Conservation (phyloP, 2,888 invertebrate species). For the Tetranychus truncatus region DNA sequence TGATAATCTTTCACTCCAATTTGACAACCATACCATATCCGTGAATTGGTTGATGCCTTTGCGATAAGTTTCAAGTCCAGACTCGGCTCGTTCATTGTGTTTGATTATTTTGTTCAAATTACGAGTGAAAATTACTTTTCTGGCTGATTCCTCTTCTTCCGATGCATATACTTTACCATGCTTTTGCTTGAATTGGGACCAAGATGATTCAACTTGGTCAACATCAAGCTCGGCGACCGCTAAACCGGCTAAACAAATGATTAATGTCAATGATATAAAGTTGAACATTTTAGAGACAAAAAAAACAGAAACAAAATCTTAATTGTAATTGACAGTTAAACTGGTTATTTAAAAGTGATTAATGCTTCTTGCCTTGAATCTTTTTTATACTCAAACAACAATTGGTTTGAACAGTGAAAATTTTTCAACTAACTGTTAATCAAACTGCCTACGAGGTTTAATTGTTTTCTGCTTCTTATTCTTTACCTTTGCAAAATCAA, state of each 20-base stretch:
- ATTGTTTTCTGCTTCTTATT: not conserved
- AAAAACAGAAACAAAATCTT: not conserved
- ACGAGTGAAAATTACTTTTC: slow-evolving; percentile 11
- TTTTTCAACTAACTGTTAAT: not conserved
- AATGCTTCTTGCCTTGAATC: too few relatives aligned
- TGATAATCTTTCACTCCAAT: not conserved
- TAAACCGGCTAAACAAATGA: not conserved
- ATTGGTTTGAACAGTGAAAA: not conserved
- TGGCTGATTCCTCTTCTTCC: slow-evolving; percentile 6
- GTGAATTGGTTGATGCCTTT: slow-evolving; percentile 50
- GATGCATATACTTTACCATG: not conserved
- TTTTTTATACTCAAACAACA: not conserved
- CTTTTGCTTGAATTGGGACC: not conserved
- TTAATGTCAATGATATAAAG: not conserved
- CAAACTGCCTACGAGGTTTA: not conserved
- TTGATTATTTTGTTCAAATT: slow-evolving; percentile 10
- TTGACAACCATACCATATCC: slow-evolving; percentile 42
- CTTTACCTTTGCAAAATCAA: not conserved
- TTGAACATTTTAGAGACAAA: not conserved
- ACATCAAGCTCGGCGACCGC: not conserved
- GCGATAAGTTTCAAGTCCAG: slow-evolving; percentile 8
- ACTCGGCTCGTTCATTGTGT: slow-evolving; percentile 12
- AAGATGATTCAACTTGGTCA: not conserved
- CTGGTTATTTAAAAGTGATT: too few relatives aligned
- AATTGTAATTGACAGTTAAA: not conserved